A percentile compares a stretch with the other conserved stretches of the same genome.
Evolutionary conservation across 53 echinoderm and acorn worm species (phyloP).

Genomic region (Hippasteria phrygiana): DNA sequence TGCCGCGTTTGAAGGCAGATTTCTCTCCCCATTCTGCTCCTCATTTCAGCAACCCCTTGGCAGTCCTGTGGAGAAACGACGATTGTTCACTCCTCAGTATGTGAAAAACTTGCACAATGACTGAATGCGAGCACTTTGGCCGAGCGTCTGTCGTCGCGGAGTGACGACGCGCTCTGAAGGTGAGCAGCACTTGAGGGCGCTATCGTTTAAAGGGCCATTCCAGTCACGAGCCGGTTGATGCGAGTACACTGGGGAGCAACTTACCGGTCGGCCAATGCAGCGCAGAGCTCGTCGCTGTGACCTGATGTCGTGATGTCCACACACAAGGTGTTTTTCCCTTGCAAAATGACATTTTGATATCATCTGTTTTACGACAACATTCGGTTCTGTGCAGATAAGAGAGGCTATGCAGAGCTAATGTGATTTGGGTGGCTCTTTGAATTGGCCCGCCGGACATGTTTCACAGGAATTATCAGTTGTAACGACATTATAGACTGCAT

Average conservation of each 20-base stretch:
- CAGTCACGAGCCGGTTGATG: background rate
- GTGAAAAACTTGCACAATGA: constrained; percentile 51
- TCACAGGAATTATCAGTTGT: background rate
- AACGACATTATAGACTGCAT: background rate
- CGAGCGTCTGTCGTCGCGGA: background rate
- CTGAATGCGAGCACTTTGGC: background rate
- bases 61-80: constrained; percentile 53
- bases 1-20: too few relatives aligned
- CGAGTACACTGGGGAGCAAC: too few relatives aligned
- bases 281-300: background rate
- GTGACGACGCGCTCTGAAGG: background rate
- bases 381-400: background rate
- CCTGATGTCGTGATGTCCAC: background rate
- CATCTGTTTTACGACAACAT: background rate
- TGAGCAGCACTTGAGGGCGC: constrained; percentile 59
- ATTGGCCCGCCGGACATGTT: background rate
- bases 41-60: constrained; percentile 26
- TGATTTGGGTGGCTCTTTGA: constrained; percentile 30
- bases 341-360: background rate
- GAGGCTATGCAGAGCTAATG: background rate
- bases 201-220: constrained; percentile 48
- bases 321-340: background rate
- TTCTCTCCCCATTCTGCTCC: background rate
- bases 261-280: too few relatives aligned
- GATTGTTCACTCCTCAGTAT: constrained; percentile 50